These are phyloP conservation scores for Ursus arctos DNA, from an alignment of 2,113 vertebrate genomes.

Conservation along the genomic window DNA sequence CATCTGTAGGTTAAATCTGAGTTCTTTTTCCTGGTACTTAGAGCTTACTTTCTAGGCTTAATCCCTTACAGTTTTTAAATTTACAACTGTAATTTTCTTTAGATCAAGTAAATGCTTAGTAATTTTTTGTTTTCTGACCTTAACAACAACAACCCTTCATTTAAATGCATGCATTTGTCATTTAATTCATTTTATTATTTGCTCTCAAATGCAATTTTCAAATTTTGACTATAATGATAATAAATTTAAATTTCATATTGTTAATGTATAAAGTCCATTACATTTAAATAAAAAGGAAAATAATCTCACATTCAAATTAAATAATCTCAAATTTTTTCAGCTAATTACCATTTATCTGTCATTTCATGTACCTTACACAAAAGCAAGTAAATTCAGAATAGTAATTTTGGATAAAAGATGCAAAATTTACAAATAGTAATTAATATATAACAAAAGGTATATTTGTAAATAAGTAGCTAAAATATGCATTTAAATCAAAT, in stretches of 20 bases:
- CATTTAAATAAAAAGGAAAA: conserved; percentile 34
- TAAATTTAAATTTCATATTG: background rate
- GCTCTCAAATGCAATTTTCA: conserved; percentile 17
- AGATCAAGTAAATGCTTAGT: conserved; percentile 50
- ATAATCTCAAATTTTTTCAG: background rate
- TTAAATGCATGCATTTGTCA: conserved; percentile 14
- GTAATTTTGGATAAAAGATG: background rate
- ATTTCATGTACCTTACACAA: background rate
- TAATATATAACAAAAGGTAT: background rate
- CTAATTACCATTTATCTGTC: background rate
- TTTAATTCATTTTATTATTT: conserved; percentile 50
- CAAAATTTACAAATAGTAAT: conserved; percentile 28
- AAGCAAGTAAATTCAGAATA: background rate
- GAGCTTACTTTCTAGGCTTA: conserved; percentile 77
- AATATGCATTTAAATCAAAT: conserved; percentile 24
- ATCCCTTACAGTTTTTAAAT: conserved; percentile 80
- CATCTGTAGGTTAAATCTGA: conserved; percentile 91
- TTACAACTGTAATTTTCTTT: conserved; percentile 71
- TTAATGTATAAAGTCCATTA: background rate
- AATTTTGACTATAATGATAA: background rate
- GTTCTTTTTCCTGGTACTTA: conserved; percentile 80
- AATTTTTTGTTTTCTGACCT: conserved; percentile 39
- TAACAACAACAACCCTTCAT: background rate
- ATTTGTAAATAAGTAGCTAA: conserved; percentile 9
- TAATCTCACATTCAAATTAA: conserved; percentile 15